phyloP scores from a whole-genome alignment of 2,113 vertebrate species.

The Paralichthys olivaceus region DNA sequence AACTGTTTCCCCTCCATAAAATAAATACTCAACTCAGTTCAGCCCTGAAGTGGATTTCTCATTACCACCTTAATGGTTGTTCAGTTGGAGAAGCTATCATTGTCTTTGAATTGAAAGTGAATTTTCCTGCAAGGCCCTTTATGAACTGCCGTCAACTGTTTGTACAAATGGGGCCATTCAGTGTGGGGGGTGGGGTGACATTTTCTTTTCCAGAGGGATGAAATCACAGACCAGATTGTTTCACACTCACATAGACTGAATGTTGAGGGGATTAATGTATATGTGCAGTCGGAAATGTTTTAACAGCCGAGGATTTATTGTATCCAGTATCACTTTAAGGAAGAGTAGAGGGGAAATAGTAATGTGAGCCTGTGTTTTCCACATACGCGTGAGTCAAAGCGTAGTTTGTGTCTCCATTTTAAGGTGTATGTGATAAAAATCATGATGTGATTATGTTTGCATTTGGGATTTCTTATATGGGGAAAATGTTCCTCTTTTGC shows the following conservation, averaged over 20 bases:
- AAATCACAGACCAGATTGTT: slow-evolving; percentile 31
- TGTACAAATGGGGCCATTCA: slow-evolving; percentile 47
- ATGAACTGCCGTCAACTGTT: slow-evolving; percentile 54
- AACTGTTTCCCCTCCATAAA: slow-evolving; percentile 27
- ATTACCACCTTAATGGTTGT: slow-evolving; percentile 54
- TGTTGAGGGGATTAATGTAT: no score
- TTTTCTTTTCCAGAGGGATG: slow-evolving; percentile 26
- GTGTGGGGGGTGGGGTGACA: slow-evolving; percentile 6
- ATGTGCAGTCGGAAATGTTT: no score
- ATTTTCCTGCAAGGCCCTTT: slow-evolving; percentile 42
- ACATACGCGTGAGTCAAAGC: neutral
- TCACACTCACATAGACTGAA: neutral
- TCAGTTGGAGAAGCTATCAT: slow-evolving; percentile 55
- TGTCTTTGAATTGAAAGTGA: slow-evolving; percentile 43
- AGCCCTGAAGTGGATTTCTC: slow-evolving; percentile 39
- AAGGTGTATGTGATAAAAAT: neutral
- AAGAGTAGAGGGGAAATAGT: no score
- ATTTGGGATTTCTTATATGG: neutral
- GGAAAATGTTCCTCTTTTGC: neutral
- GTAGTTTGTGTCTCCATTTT: neutral
- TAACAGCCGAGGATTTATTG: no score
- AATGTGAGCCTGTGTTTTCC: neutral
- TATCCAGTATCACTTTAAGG: no score
- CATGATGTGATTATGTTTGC: neutral
- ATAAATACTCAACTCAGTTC: slow-evolving; percentile 32